phyloP scores from a whole-genome alignment of 2,888 invertebrate genomes.

The Dichetophora obliterata region DNA sequence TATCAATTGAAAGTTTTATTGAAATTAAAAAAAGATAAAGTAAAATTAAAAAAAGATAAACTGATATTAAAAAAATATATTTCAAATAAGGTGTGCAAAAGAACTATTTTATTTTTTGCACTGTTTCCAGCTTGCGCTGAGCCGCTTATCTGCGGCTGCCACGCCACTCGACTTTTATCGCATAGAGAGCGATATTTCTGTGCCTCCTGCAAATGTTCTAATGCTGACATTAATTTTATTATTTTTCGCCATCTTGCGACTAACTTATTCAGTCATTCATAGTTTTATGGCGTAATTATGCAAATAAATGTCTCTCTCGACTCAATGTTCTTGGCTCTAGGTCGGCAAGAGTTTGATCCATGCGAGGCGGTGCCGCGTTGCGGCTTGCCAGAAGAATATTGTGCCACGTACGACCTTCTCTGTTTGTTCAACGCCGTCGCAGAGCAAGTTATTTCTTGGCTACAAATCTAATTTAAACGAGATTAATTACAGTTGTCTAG shows the following conservation, averaged over 20 bases:
- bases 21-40: too few species aligned
- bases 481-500: constrained; percentile 42
- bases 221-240: constrained; percentile 21
- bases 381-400: neutral
- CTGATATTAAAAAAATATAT: too few species aligned
- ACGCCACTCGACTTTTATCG: neutral
- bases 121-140: too few species aligned
- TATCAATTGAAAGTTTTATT: too few species aligned
- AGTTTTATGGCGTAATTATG: constrained; percentile 37
- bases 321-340: neutral
- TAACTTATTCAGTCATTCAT: constrained; percentile 23
- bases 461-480: constrained; percentile 41
- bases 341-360: constrained; percentile 1
- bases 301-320: constrained; percentile 32
- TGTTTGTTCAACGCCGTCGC: constrained; percentile 21
- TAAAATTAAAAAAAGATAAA: too few species aligned
- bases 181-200: constrained; percentile 1
- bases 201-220: neutral
- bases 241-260: constrained; percentile 8
- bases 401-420: neutral
- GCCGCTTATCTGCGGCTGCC: too few species aligned
- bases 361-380: neutral
- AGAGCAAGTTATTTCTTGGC: constrained; percentile 36
- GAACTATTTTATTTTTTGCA: too few species aligned
- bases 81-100: too few species aligned